phyloP scores from a whole-genome alignment of 2,797 vertebrate genomes.

The Xerus rutilus region DNA sequence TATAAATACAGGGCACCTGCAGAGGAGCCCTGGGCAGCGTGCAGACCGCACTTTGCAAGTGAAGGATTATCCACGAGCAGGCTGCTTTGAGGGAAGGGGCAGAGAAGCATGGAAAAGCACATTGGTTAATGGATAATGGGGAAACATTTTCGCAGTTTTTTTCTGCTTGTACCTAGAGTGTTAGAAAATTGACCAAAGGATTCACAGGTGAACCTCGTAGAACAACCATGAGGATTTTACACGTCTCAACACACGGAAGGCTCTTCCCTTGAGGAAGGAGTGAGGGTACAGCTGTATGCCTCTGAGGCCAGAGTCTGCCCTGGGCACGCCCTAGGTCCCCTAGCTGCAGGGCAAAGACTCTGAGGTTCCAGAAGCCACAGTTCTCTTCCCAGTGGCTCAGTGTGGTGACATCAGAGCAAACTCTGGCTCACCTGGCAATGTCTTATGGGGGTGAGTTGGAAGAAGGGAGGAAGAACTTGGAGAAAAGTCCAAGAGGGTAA shows the following conservation, averaged over 20 bases:
- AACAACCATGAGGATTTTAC: not conserved
- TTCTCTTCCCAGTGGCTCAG: not conserved
- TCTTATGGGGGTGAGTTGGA: not conserved
- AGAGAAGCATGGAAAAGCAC: too few species aligned
- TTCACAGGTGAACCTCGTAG: too few species aligned
- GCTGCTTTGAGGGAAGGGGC: not conserved
- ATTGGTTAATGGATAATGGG: not conserved
- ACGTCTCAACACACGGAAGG: not conserved
- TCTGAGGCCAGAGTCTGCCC: not conserved
- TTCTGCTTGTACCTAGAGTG: not conserved
- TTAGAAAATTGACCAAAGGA: not conserved
- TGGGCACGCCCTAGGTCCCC: not conserved
- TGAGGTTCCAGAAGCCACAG: not conserved
- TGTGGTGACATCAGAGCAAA: not conserved
- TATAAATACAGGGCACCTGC: not conserved
- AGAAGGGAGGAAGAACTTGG: too few species aligned
- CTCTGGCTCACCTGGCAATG: not conserved
- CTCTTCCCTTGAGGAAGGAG: not conserved
- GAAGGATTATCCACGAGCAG: not conserved
- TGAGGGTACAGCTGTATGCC: not conserved
- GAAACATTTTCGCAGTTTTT: not conserved
- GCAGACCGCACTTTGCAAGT: not conserved
- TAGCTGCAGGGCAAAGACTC: too few species aligned
- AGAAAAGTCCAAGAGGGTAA: not conserved
- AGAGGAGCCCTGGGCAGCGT: not conserved